Base-by-base conservation (phyloP, 2,113 vertebrate species). In the Petroica traversi region DNA sequence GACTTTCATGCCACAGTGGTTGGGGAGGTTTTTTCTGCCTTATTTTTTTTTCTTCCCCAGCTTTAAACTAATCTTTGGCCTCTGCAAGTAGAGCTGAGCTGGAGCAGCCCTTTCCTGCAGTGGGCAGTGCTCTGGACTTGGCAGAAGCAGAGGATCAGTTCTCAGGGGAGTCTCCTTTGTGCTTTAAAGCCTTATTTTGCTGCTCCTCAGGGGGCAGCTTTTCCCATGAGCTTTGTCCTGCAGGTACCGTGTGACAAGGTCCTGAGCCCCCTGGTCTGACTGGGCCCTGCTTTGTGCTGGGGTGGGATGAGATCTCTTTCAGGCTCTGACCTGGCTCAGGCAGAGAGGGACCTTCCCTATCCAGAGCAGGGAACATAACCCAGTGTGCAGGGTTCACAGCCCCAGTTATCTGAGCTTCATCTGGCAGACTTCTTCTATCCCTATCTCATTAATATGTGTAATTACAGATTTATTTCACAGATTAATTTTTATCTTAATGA, bases 121-220 rank as follows among this genome's bases (percentile, higher is more conserved):
- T 0, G 0, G 20, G 26, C 87, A 61, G 38, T 5, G 45, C 72
- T 51, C 45, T 69, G 31, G 25, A 17, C 34, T 36, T 59, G 2
- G 0, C 45, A 10, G 29, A 52, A 63, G 1, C 5, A 2, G 63
- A 66, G 54, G 33, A 41, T 69, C 49, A 52, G 16, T 59, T 3
- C 1, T 45, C 33, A 3, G 33, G 19, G 23, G 38, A 23, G 12
- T 3, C 1, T 1, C 14, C 59, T 66, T 54, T 67, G 66, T 58
- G 33, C 16, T 67, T 34, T 59, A 16, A 28, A 52, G 51, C 15
- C 29, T 78, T n/a, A 4, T 10, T 76, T n/a, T 54, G 41, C 19
- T 51, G 38, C 49, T 61, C 22, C 23, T 4, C 2, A 5, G 12
- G 12, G 23, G 17, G 55, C 7, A 48, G 22, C 33, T 71, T 84